Percentiles rank a stretch among this genome's conserved stretches.
Conservation (phyloP, 2,113 vertebrate genomes). For the Pomatostomus ruficeps region DNA sequence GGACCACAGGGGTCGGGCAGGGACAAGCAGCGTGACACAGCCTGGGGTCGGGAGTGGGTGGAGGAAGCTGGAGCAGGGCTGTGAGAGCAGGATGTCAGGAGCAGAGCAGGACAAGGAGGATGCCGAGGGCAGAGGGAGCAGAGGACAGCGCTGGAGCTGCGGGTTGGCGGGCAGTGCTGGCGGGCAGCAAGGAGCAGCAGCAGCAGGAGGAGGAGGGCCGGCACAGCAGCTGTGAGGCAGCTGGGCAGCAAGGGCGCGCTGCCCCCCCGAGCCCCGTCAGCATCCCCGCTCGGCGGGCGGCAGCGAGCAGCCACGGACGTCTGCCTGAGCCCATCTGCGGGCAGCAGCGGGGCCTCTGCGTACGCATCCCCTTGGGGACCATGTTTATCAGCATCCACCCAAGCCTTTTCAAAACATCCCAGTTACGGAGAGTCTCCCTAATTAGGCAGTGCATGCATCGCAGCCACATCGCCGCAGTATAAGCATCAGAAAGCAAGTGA, state of each 20-base stretch:
- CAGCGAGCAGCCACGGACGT: not conserved
- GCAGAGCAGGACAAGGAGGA: no score
- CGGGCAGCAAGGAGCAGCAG: not conserved
- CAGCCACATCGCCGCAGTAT: not conserved
- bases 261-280: not conserved
- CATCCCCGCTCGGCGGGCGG: not conserved
- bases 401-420: not conserved
- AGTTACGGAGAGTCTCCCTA: not conserved
- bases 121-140: not conserved
- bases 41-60: rapidly evolving
- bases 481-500: not conserved
- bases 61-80: not conserved
- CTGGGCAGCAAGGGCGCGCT: not conserved
- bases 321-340: not conserved
- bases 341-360: not conserved
- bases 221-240: not conserved
- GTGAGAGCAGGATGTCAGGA: not conserved
- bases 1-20: rapidly evolving
- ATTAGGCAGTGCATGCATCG: not conserved
- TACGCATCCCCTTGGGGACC: not conserved
- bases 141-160: not conserved
- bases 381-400: not conserved
- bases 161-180: not conserved
- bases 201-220: rapidly evolving
- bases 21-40: not conserved